Base-by-base conservation (phyloP, 2,888 invertebrate genomes). In the Maniola hyperantus region DNA sequence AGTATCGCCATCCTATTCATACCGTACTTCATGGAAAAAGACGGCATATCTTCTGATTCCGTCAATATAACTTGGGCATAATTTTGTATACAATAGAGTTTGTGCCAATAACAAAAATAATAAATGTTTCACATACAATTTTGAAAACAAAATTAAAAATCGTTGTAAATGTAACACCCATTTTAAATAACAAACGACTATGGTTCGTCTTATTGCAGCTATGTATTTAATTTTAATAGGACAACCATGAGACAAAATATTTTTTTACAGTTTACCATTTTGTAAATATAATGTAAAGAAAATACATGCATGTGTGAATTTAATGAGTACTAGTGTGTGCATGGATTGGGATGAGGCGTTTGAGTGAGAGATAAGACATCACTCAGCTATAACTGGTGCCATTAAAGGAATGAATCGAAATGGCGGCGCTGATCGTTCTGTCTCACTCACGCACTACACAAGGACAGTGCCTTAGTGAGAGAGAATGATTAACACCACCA, bases 151-250 rank as follows among this genome's bases (percentile, higher is more conserved):
- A 59, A 54, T 39, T 4, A 8, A 36, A 55, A 55, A 36, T 34
- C 15, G 13, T 20, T 20, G 57, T 57, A 4, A 39, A 10, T 11
- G 2, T 10, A 57, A 15, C 5, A 10, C 2, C 39, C 15, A 18
- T 39, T 54, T 54, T 15, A 7, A 55, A 57, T 39, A 11, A 42
- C 26, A 39, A 57, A 39, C 15, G 5, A 42, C 20, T 15, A 44
- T 66, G 60, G 46, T 64, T 61, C 42, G 46, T 65, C 58, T 50
- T 62, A 62, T 64, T 55, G 69, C 67, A 69, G 67, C 69, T 69
- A 69, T 54, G 11, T 20, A 57, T 46, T 67, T 59, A 54, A 59
- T 65, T 54, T 54, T 36, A 60, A 57, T 63, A 18, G 54, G 67
- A 59, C 59, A 18, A 61, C 44, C 51, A 61, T 53, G 46, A n/a